Conservation (phyloP, 2,888 invertebrate genomes). For the Drosophila kambysellisi region DNA sequence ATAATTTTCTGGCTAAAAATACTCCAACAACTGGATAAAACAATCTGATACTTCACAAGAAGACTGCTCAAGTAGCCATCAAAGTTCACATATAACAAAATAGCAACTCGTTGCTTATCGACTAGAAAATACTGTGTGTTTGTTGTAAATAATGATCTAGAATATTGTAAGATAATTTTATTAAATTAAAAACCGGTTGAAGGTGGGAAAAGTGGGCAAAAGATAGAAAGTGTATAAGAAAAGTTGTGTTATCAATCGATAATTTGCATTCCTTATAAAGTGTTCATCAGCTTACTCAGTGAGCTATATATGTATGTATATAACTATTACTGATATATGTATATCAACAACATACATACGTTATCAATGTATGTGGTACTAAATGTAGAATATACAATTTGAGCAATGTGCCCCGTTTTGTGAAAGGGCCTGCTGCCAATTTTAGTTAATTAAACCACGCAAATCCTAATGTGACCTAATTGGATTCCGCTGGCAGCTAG, state of each 20-base stretch:
- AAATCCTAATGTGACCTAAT: slow-evolving; percentile 77
- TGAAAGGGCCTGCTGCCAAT: slow-evolving; percentile 52
- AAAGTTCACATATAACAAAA: not conserved
- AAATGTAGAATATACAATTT: slow-evolving; percentile 1
- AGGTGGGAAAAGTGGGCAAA: not conserved
- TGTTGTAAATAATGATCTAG: not conserved
- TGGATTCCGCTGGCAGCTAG: slow-evolving; percentile 54
- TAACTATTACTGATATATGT: no score
- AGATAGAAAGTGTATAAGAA: not conserved
- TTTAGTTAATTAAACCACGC: slow-evolving; percentile 75
- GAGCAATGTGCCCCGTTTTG: slow-evolving; percentile 19
- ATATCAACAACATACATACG: not conserved
- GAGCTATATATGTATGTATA: not conserved
- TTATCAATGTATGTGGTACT: not conserved
- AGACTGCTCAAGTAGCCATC: not conserved
- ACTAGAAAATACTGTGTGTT: not conserved
- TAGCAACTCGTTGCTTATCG: not conserved
- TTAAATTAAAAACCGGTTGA: not conserved
- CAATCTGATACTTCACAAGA: not conserved
- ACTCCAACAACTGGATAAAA: not conserved
- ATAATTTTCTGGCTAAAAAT: not conserved
- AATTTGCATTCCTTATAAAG: not conserved
- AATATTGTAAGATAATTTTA: not conserved
- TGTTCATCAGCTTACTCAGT: not conserved
- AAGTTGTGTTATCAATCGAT: not conserved